A percentile compares a stretch with the other conserved stretches of the same genome.
These are phyloP conservation scores for Colletes gigas DNA, from an alignment of 1,140 invertebrate species.

Conservation along the genomic window DNA sequence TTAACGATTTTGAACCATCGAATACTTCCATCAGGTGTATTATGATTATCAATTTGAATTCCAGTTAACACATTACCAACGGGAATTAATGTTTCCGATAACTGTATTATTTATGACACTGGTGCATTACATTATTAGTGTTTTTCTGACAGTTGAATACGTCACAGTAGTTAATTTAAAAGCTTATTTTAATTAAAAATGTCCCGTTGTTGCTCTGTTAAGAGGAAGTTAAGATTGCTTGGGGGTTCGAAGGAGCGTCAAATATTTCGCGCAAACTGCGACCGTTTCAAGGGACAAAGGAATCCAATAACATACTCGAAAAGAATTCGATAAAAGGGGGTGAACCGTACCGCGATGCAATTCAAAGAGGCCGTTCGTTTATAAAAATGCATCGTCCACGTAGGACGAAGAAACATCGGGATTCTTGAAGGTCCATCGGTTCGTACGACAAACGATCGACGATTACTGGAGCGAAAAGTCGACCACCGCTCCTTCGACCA, in stretches of 20 bases:
- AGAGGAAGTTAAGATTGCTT: background rate
- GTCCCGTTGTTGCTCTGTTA: no score
- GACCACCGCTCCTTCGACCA: conserved; percentile 67
- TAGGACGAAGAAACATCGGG: background rate
- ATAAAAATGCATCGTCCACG: conserved; percentile 11
- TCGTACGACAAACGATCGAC: conserved; percentile 71
- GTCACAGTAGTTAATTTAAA: no score
- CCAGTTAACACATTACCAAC: no score
- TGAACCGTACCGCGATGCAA: background rate
- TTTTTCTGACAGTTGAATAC: no score
- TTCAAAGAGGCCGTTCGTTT: background rate
- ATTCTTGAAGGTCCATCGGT: conserved; percentile 42
- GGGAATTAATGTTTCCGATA: no score
- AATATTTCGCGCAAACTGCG: background rate
- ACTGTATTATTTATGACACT: no score
- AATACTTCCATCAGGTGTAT: no score
- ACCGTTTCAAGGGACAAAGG: background rate
- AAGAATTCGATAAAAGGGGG: background rate
- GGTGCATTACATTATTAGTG: no score
- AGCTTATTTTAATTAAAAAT: no score
- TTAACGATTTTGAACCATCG: no score
- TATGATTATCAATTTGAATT: no score
- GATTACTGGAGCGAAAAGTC: conserved; percentile 75
- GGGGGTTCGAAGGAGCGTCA: background rate
- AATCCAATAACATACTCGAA: background rate